Evolutionary conservation across 2,113 vertebrate species (phyloP).

Genomic region (Pristiophorus japonicus): DNA sequence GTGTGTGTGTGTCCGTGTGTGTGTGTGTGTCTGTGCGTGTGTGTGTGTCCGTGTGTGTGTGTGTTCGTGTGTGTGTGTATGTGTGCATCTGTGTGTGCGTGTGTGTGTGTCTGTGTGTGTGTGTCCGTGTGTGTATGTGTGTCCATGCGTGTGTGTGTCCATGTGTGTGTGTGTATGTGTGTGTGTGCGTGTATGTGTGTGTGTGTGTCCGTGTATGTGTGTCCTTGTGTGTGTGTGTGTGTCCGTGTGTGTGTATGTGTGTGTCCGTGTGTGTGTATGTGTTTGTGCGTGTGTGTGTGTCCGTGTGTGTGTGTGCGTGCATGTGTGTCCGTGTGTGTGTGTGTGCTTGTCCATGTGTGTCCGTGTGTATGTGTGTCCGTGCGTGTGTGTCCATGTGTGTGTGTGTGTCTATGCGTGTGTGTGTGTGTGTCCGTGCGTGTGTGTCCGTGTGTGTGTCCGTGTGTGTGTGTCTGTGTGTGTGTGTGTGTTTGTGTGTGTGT

Average conservation of each 20-base stretch:
- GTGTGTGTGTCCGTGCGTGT: neutral
- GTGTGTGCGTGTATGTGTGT: neutral
- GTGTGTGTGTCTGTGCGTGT: neutral
- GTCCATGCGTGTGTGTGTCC: no score
- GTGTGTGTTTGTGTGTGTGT: neutral
- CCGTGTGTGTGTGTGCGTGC: neutral
- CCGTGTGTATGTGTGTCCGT: neutral
- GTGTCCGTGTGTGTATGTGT: neutral
- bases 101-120: neutral
- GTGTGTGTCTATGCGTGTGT: neutral
- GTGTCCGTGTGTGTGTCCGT: neutral
- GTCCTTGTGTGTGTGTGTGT: neutral
- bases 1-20: neutral
- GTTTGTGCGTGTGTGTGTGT: neutral
- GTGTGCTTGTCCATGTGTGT: neutral
- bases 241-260: neutral
- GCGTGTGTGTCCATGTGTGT: no score
- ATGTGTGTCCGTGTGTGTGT: neutral
- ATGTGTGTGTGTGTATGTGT: neutral
- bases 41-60: no score
- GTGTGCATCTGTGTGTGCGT: neutral
- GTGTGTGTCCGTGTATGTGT: neutral
- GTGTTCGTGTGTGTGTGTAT: neutral
- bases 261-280: no score
- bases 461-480: neutral